These are phyloP conservation scores for Macaria notata DNA, from an alignment of 2,888 invertebrate genomes.

Conservation along the genomic window DNA sequence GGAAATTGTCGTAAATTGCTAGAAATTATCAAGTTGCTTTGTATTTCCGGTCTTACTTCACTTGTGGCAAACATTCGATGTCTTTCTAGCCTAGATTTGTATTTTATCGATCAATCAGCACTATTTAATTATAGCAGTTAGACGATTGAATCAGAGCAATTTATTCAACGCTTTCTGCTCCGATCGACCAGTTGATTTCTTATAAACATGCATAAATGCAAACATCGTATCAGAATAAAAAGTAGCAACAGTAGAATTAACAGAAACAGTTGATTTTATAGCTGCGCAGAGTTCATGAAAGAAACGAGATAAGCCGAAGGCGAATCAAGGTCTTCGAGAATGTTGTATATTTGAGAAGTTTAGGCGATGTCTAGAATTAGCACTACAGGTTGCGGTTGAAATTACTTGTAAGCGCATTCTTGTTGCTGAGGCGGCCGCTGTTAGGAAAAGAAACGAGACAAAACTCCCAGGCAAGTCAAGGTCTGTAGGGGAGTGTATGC, in stretches of 20 bases:
- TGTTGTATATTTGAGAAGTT: no score
- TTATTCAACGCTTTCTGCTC: constrained; percentile 41
- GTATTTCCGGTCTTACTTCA: no score
- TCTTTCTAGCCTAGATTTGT: neutral
- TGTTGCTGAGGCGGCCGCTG: no score
- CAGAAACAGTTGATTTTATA: constrained; percentile 12
- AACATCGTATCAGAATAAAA: constrained; percentile 3
- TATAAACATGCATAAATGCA: constrained; percentile 17
- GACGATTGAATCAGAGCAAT: constrained; percentile 27
- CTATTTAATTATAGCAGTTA: constrained; percentile 19
- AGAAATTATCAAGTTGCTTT: no score
- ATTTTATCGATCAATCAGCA: constrained; percentile 11
- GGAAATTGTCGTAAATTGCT: neutral
- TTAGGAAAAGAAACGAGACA: no score
- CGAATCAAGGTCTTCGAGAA: no score
- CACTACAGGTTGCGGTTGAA: no score
- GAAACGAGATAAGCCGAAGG: constrained; percentile 18
- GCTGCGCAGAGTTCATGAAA: constrained; percentile 31
- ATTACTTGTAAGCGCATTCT: no score
- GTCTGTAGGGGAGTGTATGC: constrained; percentile 42
- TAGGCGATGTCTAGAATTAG: no score
- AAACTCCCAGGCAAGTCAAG: constrained; percentile 31
- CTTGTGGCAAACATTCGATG: neutral
- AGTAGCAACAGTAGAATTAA: constrained; percentile 8
- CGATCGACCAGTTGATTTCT: constrained; percentile 23